These are phyloP conservation scores for Parnassius glacialis DNA, from an alignment of 2,888 invertebrate genomes.

Conservation along the genomic window DNA sequence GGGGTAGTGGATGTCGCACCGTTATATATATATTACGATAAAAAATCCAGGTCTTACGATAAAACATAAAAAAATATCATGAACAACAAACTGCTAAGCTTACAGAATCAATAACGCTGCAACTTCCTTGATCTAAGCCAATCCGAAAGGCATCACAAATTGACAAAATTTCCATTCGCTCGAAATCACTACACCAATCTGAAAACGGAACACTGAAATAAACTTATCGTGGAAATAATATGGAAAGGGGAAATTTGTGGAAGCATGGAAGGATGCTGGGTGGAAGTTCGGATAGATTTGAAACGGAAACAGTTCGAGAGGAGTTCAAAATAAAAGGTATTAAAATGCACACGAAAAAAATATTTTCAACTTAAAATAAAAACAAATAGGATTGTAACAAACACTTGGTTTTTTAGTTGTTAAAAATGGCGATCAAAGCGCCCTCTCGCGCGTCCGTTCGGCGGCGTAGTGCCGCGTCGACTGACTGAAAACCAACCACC, in stretches of 20 bases:
- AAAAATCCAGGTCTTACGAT: no score
- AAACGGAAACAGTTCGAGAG: background rate
- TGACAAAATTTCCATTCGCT: constrained; percentile 22
- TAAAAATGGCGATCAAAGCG: constrained; percentile 36
- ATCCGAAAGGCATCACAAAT: constrained; percentile 33
- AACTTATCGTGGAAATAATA: constrained; percentile 3
- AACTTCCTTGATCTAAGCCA: constrained; percentile 29
- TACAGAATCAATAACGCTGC: constrained; percentile 1
- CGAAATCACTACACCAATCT: constrained; percentile 12
- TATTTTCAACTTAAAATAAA: constrained; percentile 12
- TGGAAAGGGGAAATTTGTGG: background rate
- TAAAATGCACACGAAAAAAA: background rate
- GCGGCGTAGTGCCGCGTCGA: constrained; percentile 67
- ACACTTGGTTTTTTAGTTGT: constrained; percentile 33
- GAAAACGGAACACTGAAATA: constrained; percentile 16
- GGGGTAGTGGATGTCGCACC: no score
- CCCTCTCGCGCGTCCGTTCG: constrained; percentile 50
- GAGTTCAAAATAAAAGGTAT: background rate
- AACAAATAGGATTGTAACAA: constrained; percentile 18
- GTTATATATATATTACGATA: no score
- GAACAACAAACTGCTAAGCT: background rate
- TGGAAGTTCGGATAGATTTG: background rate
- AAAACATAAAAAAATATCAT: no score
- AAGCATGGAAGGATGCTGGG: background rate
- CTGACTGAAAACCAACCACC: constrained; percentile 44